These are phyloP conservation scores for Ranitomeya variabilis DNA, from an alignment of 2,113 vertebrate species.

Conservation along the genomic window DNA sequence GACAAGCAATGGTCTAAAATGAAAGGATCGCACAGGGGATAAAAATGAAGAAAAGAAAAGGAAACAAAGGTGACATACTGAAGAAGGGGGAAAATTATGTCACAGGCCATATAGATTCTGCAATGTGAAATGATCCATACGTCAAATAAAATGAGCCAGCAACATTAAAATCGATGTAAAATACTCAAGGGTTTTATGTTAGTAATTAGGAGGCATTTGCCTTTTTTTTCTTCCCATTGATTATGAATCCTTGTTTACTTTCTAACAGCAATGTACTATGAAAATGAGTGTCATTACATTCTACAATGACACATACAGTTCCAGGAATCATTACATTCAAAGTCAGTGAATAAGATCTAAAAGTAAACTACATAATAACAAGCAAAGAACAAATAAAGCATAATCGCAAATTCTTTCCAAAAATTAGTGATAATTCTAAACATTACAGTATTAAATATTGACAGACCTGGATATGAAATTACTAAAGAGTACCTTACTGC, in stretches of 20 bases:
- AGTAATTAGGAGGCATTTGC: background rate
- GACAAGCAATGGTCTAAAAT: slow-evolving; percentile 3
- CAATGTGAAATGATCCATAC: slow-evolving; percentile 28
- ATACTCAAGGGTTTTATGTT: background rate
- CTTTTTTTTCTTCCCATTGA: background rate
- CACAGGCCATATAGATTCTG: background rate
- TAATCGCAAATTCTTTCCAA: background rate
- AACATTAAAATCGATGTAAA: slow-evolving; percentile 12
- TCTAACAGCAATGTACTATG: background rate
- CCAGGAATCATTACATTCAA: background rate
- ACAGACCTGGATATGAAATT: background rate
- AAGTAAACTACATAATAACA: background rate
- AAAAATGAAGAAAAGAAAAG: background rate
- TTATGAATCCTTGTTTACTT: background rate
- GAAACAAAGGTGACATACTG: background rate
- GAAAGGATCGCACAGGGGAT: background rate
- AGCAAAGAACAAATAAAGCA: background rate
- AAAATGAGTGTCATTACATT: background rate
- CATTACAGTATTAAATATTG: background rate
- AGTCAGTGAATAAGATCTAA: background rate
- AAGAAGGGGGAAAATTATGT: slow-evolving; percentile 16
- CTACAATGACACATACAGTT: background rate
- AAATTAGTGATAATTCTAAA: background rate
- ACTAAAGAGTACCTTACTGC: background rate
- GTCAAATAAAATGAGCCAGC: slow-evolving; percentile 11